Evolutionary conservation across 2,113 vertebrate genomes (phyloP).

Genomic region (Poeciliopsis retropinna): DNA sequence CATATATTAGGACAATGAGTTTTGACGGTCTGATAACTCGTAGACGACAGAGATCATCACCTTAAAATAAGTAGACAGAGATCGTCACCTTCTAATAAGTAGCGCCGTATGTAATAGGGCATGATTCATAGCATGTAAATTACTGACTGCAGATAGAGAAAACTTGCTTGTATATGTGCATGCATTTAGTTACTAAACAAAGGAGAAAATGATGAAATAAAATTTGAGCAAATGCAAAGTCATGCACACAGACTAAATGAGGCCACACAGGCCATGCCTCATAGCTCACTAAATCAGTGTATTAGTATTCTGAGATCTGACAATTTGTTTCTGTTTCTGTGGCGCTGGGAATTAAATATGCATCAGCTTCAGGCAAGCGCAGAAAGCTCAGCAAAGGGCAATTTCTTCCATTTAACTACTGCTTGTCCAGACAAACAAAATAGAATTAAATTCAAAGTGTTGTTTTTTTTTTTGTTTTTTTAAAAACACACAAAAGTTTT

Average conservation of each 20-base stretch:
- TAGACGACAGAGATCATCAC: neutral
- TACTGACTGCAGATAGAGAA: slow-evolving; percentile 26
- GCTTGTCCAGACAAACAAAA: slow-evolving; percentile 43
- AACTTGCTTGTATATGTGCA: neutral
- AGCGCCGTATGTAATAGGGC: no score
- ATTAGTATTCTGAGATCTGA: slow-evolving; percentile 62
- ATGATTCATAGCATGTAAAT: slow-evolving; percentile 32
- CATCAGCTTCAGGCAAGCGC: slow-evolving; percentile 45
- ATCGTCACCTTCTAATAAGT: neutral
- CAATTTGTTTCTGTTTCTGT: slow-evolving; percentile 51
- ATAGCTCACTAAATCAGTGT: slow-evolving; percentile 48
- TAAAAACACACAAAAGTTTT: slow-evolving; percentile 10
- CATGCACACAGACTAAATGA: slow-evolving; percentile 2
- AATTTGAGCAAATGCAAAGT: neutral
- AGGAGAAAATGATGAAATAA: slow-evolving; percentile 4
- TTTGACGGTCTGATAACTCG: slow-evolving; percentile 1
- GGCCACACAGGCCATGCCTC: slow-evolving; percentile 7
- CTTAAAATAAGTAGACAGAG: neutral
- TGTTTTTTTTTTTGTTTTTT: slow-evolving; percentile 52
- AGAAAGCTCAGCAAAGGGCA: slow-evolving; percentile 67
- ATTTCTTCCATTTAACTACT: slow-evolving; percentile 70
- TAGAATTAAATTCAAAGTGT: slow-evolving; percentile 47
- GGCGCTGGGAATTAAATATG: slow-evolving; percentile 66
- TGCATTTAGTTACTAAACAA: neutral
- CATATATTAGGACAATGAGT: slow-evolving; percentile 11